Base-by-base conservation (phyloP, 2,888 invertebrate species). In the Oeneis ivallda region DNA sequence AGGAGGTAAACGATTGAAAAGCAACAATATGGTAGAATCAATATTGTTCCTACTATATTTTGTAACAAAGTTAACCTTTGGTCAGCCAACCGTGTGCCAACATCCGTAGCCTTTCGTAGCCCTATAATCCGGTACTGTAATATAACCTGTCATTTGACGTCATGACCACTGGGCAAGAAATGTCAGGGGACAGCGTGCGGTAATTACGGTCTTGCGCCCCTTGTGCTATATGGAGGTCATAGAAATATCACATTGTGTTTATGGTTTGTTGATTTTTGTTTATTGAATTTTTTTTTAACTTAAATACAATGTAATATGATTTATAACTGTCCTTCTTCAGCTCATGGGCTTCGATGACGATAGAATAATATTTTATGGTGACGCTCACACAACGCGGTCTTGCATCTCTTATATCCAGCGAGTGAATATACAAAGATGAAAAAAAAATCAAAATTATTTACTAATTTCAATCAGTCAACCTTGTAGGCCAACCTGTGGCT, bases 121-220 rank as follows among this genome's bases (percentile, higher is more conserved):
- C 70, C 75, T 80, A 77, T 79, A 71, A 79, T 82, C 81, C 77
- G 71, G 43, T 26, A 26, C 26, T 26, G 64, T 64, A 62, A 65
- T 66, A 60, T 53, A 73, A 68, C 69, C 74, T 73, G 67, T 76
- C 69, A 76, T 76, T 75, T 75, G 70, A 71, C 70, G 70, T 62
- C 64, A 68, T 67, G 73, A 71, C 70, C 70, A 69, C 70, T 72
- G 73, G 70, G 72, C 74, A 71, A 74, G 71, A 72, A 74, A 73
- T 73, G 75, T 74, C 74, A 74, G 72, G 74, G 74, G 73, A 77
- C 74, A 74, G 68, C 67, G 70, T 64, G 50, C 62, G 62, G 68
- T 73, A 74, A 77, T 76, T 76, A 74, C 41, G 64, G 67, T 62
- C 43, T 62, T 47, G 61, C 34, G 61, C 45, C 62, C 64, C 64